Percentiles rank a stretch among this genome's conserved stretches.
Evolutionary conservation across 2,113 vertebrate genomes (phyloP).

Genomic region (Polyodon spathula): DNA sequence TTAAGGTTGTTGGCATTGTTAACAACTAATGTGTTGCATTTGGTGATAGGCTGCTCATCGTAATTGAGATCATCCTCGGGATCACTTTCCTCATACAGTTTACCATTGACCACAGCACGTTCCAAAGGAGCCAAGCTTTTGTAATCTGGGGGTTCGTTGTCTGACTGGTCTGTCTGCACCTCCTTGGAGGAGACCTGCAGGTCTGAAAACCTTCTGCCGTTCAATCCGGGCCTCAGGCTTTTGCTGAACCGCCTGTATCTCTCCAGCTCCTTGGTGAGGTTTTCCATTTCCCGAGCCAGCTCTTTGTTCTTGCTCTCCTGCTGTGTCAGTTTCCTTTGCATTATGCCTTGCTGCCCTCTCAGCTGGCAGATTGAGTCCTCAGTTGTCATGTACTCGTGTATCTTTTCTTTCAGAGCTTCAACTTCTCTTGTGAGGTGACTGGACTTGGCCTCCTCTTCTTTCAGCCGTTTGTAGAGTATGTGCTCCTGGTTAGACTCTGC

Average conservation of each 20-base stretch:
- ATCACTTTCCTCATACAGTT: slow-evolving; percentile 69
- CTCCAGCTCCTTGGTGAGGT: slow-evolving; percentile 79
- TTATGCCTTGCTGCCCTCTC: slow-evolving; percentile 71
- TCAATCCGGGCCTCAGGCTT: slow-evolving; percentile 72
- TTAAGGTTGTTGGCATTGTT: slow-evolving; percentile 73
- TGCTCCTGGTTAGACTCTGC: slow-evolving; percentile 80
- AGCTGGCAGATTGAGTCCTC: slow-evolving; percentile 81
- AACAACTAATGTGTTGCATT: slow-evolving; percentile 55
- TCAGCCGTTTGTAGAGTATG: slow-evolving; percentile 75
- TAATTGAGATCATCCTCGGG: slow-evolving; percentile 58
- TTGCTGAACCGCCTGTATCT: slow-evolving; percentile 84
- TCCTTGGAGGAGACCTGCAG: slow-evolving; percentile 82
- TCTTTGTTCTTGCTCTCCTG: slow-evolving; percentile 91
- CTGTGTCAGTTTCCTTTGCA: slow-evolving; percentile 84
- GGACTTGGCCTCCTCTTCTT: slow-evolving; percentile 85
- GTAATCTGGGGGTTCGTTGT: slow-evolving; percentile 65
- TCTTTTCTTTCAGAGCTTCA: slow-evolving; percentile 85
- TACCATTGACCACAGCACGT: slow-evolving; percentile 70
- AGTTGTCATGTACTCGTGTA: slow-evolving; percentile 84
- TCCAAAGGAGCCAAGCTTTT: slow-evolving; percentile 71
- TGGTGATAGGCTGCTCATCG: slow-evolving; percentile 62
- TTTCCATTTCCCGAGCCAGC: slow-evolving; percentile 84
- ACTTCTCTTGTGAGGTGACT: slow-evolving; percentile 84
- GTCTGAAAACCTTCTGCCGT: slow-evolving; percentile 84
- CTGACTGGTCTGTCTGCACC: slow-evolving; percentile 80